Percentiles rank a stretch among this genome's conserved stretches.
phyloP scores from a whole-genome alignment of 2,113 vertebrate species.

The Oreochromis spilurus region DNA sequence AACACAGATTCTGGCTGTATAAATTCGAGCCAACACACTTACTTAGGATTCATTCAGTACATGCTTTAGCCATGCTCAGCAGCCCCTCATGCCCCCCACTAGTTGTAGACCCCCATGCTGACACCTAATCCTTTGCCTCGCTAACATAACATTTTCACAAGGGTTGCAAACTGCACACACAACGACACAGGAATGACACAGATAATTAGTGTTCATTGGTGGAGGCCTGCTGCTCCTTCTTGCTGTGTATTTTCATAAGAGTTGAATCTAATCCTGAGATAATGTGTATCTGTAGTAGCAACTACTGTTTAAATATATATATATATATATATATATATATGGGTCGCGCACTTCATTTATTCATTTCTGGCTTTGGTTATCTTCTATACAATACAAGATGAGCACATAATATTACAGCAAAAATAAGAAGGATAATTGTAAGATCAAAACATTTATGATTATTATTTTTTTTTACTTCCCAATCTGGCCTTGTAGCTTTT shows the following conservation, averaged over 20 bases:
- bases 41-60: neutral
- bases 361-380: neutral
- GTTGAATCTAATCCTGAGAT: conserved; percentile 25
- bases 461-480: neutral
- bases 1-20: neutral
- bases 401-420: neutral
- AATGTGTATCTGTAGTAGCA: neutral
- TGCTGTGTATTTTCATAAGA: conserved; percentile 54
- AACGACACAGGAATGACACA: conserved; percentile 47
- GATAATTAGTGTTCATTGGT: conserved; percentile 64
- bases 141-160: conserved; percentile 75
- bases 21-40: neutral
- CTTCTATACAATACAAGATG: neutral
- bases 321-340: accelerated
- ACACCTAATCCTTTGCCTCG: conserved; percentile 64
- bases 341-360: neutral
- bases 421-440: neutral
- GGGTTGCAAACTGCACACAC: conserved; percentile 51
- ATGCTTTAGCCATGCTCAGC: neutral
- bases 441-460: neutral
- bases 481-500: neutral
- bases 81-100: neutral
- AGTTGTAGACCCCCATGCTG: conserved; percentile 13
- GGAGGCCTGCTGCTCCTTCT: conserved; percentile 26
- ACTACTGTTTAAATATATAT: neutral